Base-by-base conservation (phyloP, 2,113 vertebrate species). In the Coturnix japonica region DNA sequence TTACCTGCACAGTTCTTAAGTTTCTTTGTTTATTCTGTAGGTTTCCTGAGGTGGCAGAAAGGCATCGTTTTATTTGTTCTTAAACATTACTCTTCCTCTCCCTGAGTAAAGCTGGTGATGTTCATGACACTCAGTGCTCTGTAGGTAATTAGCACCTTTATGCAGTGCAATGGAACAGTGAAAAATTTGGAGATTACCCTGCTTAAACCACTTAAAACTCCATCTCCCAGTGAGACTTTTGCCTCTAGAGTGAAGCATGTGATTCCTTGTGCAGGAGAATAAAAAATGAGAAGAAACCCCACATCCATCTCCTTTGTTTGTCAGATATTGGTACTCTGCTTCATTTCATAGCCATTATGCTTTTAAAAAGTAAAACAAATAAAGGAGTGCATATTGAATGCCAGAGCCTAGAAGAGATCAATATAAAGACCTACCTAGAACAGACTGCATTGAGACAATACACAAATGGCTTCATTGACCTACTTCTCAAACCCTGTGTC, bases 361-460 rank as follows among this genome's bases (percentile, higher is more conserved):
- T 87, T 89, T 82, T 65, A 81, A 83, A 80, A 92, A 63, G 46
- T 66, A 77, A 91, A 94, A 64, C 47, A 91, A 87, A 91, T 60
- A 66, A 66, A 71, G 13, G 28, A 86, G 31, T 86, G 31, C 19
- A 13, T 18, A 88, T 14, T 56, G 61, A 92, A 66, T 71, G 41
- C 19, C 85, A 80, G 69, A 26, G 59, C 57, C 71, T 85, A 79
- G 79, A 70, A 77, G 51, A 64, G 25, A 64, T 81, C 53, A 81
- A 20, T 75, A 64, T 41, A 31, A 84, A 81, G 53, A 79, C 74
- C 65, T 71, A 30, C 43, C 64, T 74, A 85, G 76, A 89, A 71
- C 17, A 90, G 28, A 23, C 9, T 59, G 67, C 20, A 16, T 70
- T 66, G 59, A 67, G 67, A 54, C 54, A 73, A 18, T 2, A 60